A percentile compares a stretch with the other conserved stretches of the same genome.
Evolutionary conservation across 2,888 invertebrate species (phyloP).

Genomic region (Lagria hirta): DNA sequence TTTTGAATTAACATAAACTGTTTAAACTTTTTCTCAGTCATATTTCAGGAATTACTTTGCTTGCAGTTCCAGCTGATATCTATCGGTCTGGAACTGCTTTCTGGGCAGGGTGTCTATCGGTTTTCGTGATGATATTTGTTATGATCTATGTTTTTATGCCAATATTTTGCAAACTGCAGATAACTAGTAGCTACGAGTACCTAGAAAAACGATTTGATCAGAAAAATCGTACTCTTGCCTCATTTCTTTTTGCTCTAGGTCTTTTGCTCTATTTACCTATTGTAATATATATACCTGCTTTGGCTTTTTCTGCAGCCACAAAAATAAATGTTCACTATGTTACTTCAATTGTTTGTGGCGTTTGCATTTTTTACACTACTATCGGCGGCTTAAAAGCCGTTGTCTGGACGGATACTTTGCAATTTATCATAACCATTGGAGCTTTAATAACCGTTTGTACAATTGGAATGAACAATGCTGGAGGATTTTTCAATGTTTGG

Average conservation of each 20-base stretch:
- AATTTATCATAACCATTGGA: constrained; percentile 60
- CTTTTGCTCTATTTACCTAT: constrained; percentile 64
- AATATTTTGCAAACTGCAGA: constrained; percentile 69
- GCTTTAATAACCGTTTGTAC: constrained; percentile 59
- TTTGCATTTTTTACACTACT: constrained; percentile 76
- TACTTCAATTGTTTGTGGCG: constrained; percentile 66
- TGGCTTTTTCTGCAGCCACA: constrained; percentile 73
- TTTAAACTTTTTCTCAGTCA: constrained; percentile 58
- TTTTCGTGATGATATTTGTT: constrained; percentile 44
- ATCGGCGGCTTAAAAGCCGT: constrained; percentile 69
- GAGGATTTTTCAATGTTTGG: constrained; percentile 62
- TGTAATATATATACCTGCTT: constrained; percentile 69
- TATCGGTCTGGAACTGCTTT: constrained; percentile 72
- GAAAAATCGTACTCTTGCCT: constrained; percentile 61
- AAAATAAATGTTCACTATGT: constrained; percentile 65
- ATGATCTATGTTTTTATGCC: constrained; percentile 58
- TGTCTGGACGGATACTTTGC: constrained; percentile 64
- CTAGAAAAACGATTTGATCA: constrained; percentile 65
- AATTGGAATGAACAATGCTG: constrained; percentile 58
- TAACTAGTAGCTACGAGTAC: constrained; percentile 71
- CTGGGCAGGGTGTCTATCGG: constrained; percentile 52
- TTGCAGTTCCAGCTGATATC: constrained; percentile 74
- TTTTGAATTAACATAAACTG: not conserved
- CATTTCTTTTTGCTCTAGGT: constrained; percentile 61
- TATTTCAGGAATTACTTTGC: constrained; percentile 71